Percentiles rank a stretch among this genome's conserved stretches.
phyloP scores from a whole-genome alignment of 2,797 vertebrate genomes.

The Australoheros facetus region DNA sequence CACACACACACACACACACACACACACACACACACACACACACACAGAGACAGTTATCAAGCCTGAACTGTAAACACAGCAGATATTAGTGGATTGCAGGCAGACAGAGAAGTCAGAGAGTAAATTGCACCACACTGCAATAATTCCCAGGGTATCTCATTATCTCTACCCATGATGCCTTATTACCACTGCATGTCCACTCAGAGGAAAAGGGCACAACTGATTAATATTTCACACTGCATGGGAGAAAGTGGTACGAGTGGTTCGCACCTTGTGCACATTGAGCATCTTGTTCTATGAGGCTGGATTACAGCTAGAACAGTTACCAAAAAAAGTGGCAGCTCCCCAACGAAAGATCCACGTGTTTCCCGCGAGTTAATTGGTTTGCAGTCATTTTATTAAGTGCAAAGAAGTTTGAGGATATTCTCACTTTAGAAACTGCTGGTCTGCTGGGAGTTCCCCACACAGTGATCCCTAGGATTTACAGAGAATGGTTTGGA shows the following conservation, averaged over 20 bases:
- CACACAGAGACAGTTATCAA: constrained; percentile 25
- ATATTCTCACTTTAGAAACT: background rate
- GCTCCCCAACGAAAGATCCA: background rate
- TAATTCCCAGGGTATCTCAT: constrained; percentile 67
- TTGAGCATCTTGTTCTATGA: background rate
- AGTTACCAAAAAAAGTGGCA: background rate
- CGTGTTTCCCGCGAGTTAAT: background rate
- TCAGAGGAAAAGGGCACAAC: constrained; percentile 64
- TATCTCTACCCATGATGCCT: constrained; percentile 73
- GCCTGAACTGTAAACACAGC: constrained; percentile 18
- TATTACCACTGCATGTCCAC: constrained; percentile 67
- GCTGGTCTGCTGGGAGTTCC: background rate
- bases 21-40: constrained; percentile 5
- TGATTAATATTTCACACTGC: constrained; percentile 72
- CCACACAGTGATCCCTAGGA: background rate
- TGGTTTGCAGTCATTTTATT: constrained; percentile 11
- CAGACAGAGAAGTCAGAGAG: constrained; percentile 40
- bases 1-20: constrained; percentile 6
- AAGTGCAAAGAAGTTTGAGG: background rate
- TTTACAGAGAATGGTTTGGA: too few species aligned
- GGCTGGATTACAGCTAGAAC: background rate
- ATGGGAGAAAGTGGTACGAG: constrained; percentile 21
- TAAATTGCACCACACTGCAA: constrained; percentile 37
- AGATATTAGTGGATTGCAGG: constrained; percentile 17
- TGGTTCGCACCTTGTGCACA: constrained; percentile 8